Percentiles rank a stretch among this genome's conserved stretches.
phyloP scores from a whole-genome alignment of 2,888 invertebrate species.

The Caenorhabditis sinica region DNA sequence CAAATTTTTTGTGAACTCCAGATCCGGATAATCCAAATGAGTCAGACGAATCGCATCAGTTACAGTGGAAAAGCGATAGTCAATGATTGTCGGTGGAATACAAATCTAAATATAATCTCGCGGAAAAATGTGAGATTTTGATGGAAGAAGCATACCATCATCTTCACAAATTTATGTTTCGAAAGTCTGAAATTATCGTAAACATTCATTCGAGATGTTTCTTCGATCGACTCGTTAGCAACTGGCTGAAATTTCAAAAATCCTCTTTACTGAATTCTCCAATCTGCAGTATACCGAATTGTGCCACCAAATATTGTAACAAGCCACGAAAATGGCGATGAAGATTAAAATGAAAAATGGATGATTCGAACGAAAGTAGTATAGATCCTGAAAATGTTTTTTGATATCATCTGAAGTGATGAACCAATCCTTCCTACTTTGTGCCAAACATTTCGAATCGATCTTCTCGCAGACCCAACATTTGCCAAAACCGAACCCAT shows the following conservation, averaged over 20 bases:
- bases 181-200: constrained; percentile 43
- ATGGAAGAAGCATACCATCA: constrained; percentile 24
- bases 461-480: constrained; percentile 35
- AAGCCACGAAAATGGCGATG: constrained; percentile 17
- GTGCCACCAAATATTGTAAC: constrained; percentile 44
- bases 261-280: background rate
- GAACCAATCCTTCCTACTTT: constrained; percentile 17
- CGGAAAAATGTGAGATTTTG: background rate
- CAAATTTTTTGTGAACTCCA: constrained; percentile 26
- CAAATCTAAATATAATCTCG: constrained; percentile 33
- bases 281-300: background rate
- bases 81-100: constrained; percentile 26
- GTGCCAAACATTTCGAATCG: constrained; percentile 54
- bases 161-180: constrained; percentile 44
- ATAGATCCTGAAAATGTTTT: constrained; percentile 25
- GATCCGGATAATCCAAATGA: constrained; percentile 40
- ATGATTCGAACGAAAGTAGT: constrained; percentile 50
- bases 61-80: constrained; percentile 50
- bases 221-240: background rate
- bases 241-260: background rate
- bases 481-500: constrained; percentile 22
- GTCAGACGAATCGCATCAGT: constrained; percentile 40
- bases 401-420: background rate
- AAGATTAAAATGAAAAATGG: constrained; percentile 50
- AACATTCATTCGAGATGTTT: constrained; percentile 2